Evolutionary conservation across 92 coral and sea anemone genomes (phyloP).

Genomic region (Paragorgia papillata): DNA sequence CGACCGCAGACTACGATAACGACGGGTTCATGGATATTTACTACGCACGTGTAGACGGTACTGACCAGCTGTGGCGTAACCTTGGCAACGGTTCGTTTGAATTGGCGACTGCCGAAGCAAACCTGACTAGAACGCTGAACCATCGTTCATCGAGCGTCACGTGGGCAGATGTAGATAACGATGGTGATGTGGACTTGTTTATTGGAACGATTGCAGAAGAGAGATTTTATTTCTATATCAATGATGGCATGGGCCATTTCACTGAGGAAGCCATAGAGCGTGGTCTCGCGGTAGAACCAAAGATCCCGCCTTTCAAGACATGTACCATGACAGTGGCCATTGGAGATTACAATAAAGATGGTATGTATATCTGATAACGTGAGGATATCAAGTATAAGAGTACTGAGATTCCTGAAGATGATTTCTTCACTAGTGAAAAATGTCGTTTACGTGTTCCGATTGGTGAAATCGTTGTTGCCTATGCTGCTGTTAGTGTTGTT

Average conservation of each 20-base stretch:
- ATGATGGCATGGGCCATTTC: conserved; percentile 96
- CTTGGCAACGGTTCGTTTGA: conserved; percentile 87
- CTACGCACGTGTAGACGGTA: conserved; percentile 93
- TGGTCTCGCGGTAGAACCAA: conserved; percentile 79
- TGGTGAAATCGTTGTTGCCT: no score
- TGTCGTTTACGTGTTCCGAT: no score
- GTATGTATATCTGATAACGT: not conserved
- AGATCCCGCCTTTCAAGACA: conserved; percentile 86
- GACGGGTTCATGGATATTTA: conserved; percentile 92
- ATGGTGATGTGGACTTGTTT: conserved; percentile 89
- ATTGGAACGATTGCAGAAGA: conserved; percentile 92
- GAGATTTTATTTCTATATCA: conserved; percentile 82
- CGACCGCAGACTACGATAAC: conserved; percentile 92
- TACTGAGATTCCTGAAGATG: no score
- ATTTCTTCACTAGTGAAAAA: no score
- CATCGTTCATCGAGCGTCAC: conserved; percentile 90
- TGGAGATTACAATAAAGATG: conserved; percentile 93
- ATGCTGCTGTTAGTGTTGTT: no score
- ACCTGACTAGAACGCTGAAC: conserved; percentile 75
- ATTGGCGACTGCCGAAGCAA: conserved; percentile 85
- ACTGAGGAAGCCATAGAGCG: conserved; percentile 87
- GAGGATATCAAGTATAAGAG: no score
- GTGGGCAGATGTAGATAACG: conserved; percentile 92
- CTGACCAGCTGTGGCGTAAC: conserved; percentile 97
- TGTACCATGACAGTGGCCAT: conserved; percentile 94